A percentile compares a stretch with the other conserved stretches of the same genome.
Evolutionary conservation across 2,888 invertebrate species (phyloP).

Genomic region (Tetropium fuscum): DNA sequence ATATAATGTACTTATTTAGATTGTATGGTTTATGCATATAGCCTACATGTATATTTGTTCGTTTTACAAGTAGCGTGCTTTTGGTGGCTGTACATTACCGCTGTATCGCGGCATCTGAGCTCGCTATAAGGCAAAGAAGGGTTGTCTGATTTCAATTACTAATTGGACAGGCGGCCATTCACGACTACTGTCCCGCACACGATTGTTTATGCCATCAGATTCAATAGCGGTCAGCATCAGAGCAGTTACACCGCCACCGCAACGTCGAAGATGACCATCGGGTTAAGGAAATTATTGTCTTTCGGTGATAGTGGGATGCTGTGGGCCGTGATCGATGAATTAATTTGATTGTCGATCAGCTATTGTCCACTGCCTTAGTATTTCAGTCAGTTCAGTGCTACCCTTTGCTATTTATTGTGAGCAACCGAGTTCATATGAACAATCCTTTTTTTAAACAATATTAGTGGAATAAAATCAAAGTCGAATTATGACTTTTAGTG

Average conservation of each 20-base stretch:
- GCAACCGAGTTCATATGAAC: too few relatives aligned
- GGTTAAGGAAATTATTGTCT: constrained; percentile 29
- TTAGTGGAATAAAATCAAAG: too few relatives aligned
- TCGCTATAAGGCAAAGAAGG: constrained; percentile 49
- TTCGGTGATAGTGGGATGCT: constrained; percentile 18
- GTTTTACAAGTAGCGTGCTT: constrained; percentile 34
- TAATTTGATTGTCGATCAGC: constrained; percentile 2
- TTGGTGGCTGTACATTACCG: constrained; percentile 51
- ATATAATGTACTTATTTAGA: constrained; percentile 34
- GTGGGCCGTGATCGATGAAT: constrained; percentile 23
- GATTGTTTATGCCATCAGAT: constrained; percentile 56
- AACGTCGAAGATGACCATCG: constrained; percentile 28
- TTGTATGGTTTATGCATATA: constrained; percentile 26
- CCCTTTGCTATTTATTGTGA: too few relatives aligned
- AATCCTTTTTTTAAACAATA: too few relatives aligned
- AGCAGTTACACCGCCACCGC: constrained; percentile 33
- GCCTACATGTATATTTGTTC: constrained; percentile 28
- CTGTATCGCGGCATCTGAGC: constrained; percentile 55
- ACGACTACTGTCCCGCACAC: constrained; percentile 49
- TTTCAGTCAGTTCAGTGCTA: too few relatives aligned
- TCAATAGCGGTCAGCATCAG: constrained; percentile 36
- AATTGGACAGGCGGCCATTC: constrained; percentile 58
- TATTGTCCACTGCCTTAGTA: constrained; percentile 1
- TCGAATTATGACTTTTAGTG: too few relatives aligned
- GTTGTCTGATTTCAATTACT: constrained; percentile 61